Base-by-base conservation (phyloP, 2,888 invertebrate species). In the Callyntrura guangdongensis region DNA sequence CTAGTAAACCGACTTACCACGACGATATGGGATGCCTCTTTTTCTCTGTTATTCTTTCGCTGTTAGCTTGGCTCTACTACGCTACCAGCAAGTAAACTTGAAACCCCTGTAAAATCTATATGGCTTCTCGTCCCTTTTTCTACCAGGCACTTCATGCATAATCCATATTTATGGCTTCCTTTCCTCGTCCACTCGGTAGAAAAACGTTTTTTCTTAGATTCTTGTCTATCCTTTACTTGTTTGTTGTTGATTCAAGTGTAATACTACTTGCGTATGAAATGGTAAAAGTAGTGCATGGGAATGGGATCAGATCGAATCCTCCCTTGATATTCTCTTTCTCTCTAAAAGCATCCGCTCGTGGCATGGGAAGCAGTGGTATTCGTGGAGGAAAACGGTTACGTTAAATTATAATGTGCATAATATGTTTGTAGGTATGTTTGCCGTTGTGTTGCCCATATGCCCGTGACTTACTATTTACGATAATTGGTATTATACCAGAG, bases 281-380 rank as follows among this genome's bases (percentile, higher is more conserved):
- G 47, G 61, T 82, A 82, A 59, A 82, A 82, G 61, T 82, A 82
- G 82, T 61, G 82, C 82, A 82, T 82, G 82, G 82, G 82, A 82
- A 82, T 82, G 82, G 45, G 82, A 82, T 45, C 82, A 81, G 72
- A 72, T 47, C 47, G 47, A 20, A 47, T 72, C 72, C 64, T 67
- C 64, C 8, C 20, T n/a, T n/a, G n/a, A 8, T 1, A 2, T n/a
- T 53, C 5, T 53, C 53, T 53, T 8, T 59, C 67, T 67, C n/a
- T 67, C 20, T 72, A 0, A 1, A 72, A 72, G 20, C 72, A 72
- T 72, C 72, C 47, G 47, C 20, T 45, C 47, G 20, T 47, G 47
- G 17, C 20, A 45, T 47, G 72, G 45, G 72, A 72, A 72, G 45
- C 45, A 47, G 5, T 72, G 47, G 47, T 47, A 47, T 72, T 72